Percentiles rank a stretch among this genome's conserved stretches.
Evolutionary conservation across 2,797 vertebrate species (phyloP).

Genomic region (Lepilemur ruficaudatus): DNA sequence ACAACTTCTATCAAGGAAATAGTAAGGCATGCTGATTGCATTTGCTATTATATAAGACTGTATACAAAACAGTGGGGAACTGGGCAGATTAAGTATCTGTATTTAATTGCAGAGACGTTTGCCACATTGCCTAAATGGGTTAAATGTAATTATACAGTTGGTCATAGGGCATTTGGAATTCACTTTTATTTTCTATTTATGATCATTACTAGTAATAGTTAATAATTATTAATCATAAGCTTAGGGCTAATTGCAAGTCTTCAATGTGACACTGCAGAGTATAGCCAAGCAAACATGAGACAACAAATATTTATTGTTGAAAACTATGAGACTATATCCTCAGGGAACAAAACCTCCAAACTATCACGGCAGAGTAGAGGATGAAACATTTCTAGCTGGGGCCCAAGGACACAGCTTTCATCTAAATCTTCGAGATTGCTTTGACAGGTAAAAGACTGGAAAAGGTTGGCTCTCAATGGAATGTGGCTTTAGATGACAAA

Average conservation of each 20-base stretch:
- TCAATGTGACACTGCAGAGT: not conserved
- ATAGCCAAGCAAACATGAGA: not conserved
- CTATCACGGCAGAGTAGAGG: no score
- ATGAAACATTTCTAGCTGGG: not conserved
- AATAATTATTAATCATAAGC: not conserved
- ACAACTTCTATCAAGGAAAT: not conserved
- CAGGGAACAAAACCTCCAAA: not conserved
- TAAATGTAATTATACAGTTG: not conserved
- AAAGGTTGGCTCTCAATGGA: not conserved
- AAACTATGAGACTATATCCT: not conserved
- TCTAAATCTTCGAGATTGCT: not conserved
- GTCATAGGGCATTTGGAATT: not conserved
- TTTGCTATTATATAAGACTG: not conserved
- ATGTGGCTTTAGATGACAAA: not conserved
- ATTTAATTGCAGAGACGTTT: conserved; percentile 25
- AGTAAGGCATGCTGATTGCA: not conserved
- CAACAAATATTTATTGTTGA: not conserved
- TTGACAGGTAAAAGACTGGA: not conserved
- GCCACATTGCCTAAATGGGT: not conserved
- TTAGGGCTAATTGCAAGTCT: not conserved
- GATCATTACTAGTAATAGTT: not conserved
- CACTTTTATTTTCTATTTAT: conserved; percentile 10
- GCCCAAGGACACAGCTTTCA: not conserved
- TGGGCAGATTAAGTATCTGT: not conserved
- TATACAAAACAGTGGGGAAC: not conserved